Evolutionary conservation across 1,140 invertebrate genomes (phyloP).

Genomic region (Zaprionus ghesquierei): DNA sequence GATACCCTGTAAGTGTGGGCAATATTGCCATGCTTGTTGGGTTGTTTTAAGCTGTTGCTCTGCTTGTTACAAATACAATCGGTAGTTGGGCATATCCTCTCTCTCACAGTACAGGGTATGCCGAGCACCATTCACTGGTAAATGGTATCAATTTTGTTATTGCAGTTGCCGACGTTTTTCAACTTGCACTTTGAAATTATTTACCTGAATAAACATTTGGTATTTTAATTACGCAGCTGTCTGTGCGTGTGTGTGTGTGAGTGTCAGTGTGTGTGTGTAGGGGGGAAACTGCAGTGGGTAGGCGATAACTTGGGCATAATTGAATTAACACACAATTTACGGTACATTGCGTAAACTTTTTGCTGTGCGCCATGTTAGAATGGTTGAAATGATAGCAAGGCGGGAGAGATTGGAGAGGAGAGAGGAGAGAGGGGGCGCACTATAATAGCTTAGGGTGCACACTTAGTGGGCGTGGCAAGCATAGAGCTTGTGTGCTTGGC

Average conservation of each 20-base stretch:
- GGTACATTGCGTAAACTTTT: conserved; percentile 75
- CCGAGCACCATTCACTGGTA: conserved; percentile 4
- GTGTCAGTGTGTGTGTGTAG: background rate
- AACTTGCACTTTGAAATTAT: conserved; percentile 74
- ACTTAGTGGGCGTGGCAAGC: background rate
- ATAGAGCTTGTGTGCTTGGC: conserved; percentile 18
- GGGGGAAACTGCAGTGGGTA: conserved; percentile 15
- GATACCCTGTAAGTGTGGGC: background rate
- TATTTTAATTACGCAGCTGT: conserved; percentile 79
- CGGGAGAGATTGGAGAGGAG: background rate
- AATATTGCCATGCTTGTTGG: too few species aligned
- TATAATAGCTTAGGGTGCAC: background rate
- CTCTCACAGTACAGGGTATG: background rate
- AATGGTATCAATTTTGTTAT: conserved; percentile 78
- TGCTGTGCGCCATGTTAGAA: conserved; percentile 33
- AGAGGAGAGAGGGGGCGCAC: too few species aligned
- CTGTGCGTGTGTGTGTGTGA: conserved; percentile 3
- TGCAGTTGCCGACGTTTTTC: conserved; percentile 63
- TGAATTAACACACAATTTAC: conserved; percentile 81
- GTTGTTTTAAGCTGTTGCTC: too few species aligned
- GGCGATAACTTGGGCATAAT: conserved; percentile 59
- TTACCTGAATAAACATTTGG: conserved; percentile 82
- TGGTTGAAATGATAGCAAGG: conserved; percentile 8
- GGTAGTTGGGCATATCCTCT: background rate
- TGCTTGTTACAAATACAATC: background rate